A percentile compares a stretch with the other conserved stretches of the same genome.
These are phyloP conservation scores for Cossypha dichroa DNA, from an alignment of 2,797 vertebrate genomes.

Conservation along the genomic window DNA sequence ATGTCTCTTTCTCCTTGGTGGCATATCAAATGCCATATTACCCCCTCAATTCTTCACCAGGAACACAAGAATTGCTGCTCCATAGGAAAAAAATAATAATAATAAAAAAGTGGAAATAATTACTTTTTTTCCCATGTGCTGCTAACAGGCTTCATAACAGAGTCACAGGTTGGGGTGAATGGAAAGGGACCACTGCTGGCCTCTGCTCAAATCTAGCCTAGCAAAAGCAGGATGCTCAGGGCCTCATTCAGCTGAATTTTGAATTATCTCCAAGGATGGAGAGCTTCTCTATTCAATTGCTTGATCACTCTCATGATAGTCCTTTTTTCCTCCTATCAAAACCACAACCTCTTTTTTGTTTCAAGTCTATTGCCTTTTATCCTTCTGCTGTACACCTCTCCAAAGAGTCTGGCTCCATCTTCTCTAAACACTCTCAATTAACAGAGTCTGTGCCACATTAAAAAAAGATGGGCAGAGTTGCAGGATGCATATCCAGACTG, in stretches of 20 bases:
- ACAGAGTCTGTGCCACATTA: background rate
- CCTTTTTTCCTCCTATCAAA: background rate
- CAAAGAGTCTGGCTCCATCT: background rate
- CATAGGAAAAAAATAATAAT: background rate
- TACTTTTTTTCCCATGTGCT: background rate
- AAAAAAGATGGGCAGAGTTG: background rate
- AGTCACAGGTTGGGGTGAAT: background rate
- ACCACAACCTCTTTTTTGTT: background rate
- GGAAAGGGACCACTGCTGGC: background rate
- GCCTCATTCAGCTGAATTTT: background rate
- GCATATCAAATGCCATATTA: background rate
- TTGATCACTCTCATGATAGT: background rate
- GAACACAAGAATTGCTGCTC: background rate
- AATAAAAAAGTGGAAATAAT: background rate
- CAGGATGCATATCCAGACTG: background rate
- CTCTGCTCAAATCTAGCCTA: background rate
- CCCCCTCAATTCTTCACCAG: background rate
- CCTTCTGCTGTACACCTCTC: background rate
- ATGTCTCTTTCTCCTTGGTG: background rate
- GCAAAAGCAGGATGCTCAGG: background rate
- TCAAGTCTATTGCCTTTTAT: background rate
- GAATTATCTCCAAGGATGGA: background rate
- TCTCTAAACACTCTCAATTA: background rate
- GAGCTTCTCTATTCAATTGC: background rate
- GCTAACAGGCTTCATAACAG: background rate